phyloP scores from a whole-genome alignment of 2,797 vertebrate genomes.

The Sciurus vulgaris region DNA sequence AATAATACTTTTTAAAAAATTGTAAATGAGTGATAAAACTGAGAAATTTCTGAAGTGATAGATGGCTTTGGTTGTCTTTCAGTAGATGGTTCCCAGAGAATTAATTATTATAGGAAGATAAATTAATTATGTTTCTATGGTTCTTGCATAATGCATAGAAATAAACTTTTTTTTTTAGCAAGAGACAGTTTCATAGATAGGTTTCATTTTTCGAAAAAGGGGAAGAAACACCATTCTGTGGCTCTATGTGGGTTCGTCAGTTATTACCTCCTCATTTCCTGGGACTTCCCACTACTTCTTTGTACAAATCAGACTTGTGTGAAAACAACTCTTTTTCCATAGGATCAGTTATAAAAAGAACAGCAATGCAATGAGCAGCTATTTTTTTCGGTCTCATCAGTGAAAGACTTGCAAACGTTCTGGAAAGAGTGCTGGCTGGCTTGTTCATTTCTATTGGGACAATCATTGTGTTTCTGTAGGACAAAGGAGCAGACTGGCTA shows the following conservation, averaged over 20 bases:
- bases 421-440: conserved; percentile 62
- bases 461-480: conserved; percentile 28
- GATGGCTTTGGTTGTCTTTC: not conserved
- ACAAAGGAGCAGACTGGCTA: conserved; percentile 50
- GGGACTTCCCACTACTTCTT: conserved; percentile 86
- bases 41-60: not conserved
- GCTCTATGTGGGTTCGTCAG: conserved; percentile 79
- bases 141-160: conserved; percentile 69
- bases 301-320: conserved; percentile 74
- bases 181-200: conserved; percentile 83
- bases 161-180: conserved; percentile 81
- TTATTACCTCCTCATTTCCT: conserved; percentile 83
- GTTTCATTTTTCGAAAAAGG: conserved; percentile 88
- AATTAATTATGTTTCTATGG: not conserved
- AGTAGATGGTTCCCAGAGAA: conserved; percentile 13
- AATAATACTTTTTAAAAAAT: conserved; percentile 56
- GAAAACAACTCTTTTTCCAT: conserved; percentile 77
- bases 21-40: not conserved
- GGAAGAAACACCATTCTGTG: conserved; percentile 83
- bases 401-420: conserved; percentile 62
- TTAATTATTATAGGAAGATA: not conserved
- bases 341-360: conserved; percentile 80
- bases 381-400: not conserved
- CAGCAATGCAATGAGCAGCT: conserved; percentile 58
- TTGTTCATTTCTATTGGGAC: conserved; percentile 65